A percentile compares a stretch with the other conserved stretches of the same genome.
Evolutionary conservation across 2,888 invertebrate genomes (phyloP).

Genomic region (Scaptomyza parva): DNA sequence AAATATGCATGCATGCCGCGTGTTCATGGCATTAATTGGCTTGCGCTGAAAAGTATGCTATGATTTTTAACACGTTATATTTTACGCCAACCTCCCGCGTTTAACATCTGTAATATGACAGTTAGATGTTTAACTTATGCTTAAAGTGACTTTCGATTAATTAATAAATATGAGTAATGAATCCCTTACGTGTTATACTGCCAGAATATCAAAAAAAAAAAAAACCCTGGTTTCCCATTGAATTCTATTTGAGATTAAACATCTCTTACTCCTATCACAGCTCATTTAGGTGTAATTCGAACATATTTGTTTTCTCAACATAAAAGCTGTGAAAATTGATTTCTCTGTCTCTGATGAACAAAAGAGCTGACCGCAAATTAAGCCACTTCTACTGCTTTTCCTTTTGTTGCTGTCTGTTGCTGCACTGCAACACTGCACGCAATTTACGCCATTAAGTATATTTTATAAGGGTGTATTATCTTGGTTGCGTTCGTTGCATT

Average conservation of each 20-base stretch:
- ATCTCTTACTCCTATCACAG: constrained; percentile 8
- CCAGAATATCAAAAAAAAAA: neutral
- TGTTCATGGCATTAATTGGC: neutral
- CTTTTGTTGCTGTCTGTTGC: constrained; percentile 17
- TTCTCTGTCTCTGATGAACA: constrained; percentile 37
- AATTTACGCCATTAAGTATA: constrained; percentile 20
- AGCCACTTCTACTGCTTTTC: constrained; percentile 18
- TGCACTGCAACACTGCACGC: constrained; percentile 33
- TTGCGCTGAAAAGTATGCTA: constrained; percentile 30
- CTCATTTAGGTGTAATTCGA: constrained; percentile 15
- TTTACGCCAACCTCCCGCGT: too few relatives aligned
- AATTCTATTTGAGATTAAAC: neutral
- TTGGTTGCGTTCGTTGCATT: constrained; percentile 37
- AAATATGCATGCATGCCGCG: neutral
- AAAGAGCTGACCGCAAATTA: constrained; percentile 40
- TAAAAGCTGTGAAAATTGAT: constrained; percentile 30
- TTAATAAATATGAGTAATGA: too few relatives aligned
- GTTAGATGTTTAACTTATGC: neutral
- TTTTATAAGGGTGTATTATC: constrained; percentile 13
- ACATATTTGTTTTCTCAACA: constrained; percentile 21
- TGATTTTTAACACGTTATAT: constrained; percentile 5
- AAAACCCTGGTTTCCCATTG: neutral
- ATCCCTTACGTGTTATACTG: neutral
- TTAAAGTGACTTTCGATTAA: neutral
- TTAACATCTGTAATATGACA: neutral